Evolutionary conservation across 2,797 vertebrate genomes (phyloP).

Genomic region (Lateolabrax maculatus): DNA sequence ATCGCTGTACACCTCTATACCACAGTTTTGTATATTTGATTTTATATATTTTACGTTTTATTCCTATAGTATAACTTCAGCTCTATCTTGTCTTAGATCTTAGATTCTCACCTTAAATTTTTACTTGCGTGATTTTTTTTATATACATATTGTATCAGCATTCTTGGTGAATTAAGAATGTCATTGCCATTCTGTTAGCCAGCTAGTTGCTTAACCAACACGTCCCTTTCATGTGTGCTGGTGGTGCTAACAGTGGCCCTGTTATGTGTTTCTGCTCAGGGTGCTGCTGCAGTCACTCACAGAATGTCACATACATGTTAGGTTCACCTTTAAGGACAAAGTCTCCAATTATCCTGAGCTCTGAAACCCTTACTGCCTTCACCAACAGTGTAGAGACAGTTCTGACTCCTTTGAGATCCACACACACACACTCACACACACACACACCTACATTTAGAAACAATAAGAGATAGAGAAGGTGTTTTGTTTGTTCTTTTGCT

Average conservation of each 20-base stretch:
- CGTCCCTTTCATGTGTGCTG: neutral
- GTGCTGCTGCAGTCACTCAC: constrained; percentile 28
- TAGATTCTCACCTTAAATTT: no score
- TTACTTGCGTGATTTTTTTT: no score
- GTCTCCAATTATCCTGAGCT: constrained; percentile 59
- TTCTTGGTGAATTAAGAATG: no score
- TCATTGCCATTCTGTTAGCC: neutral
- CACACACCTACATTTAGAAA: neutral
- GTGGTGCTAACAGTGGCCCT: neutral
- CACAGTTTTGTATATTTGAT: no score
- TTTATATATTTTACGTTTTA: no score
- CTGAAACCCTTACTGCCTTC: constrained; percentile 30
- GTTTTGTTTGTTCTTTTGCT: no score
- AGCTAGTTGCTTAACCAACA: neutral
- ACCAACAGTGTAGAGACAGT: constrained; percentile 18
- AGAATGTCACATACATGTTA: constrained; percentile 60
- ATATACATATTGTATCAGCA: no score
- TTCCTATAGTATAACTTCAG: no score
- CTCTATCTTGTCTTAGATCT: no score
- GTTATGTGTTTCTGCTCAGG: constrained; percentile 11
- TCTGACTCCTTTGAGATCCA: constrained; percentile 13
- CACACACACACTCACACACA: neutral
- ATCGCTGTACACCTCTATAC: no score
- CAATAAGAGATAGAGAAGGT: no score
- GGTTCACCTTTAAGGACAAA: constrained; percentile 62